A percentile compares a stretch with the other conserved stretches of the same genome.
Conservation (phyloP, 2,888 invertebrate genomes). For the Eilema depressum region DNA sequence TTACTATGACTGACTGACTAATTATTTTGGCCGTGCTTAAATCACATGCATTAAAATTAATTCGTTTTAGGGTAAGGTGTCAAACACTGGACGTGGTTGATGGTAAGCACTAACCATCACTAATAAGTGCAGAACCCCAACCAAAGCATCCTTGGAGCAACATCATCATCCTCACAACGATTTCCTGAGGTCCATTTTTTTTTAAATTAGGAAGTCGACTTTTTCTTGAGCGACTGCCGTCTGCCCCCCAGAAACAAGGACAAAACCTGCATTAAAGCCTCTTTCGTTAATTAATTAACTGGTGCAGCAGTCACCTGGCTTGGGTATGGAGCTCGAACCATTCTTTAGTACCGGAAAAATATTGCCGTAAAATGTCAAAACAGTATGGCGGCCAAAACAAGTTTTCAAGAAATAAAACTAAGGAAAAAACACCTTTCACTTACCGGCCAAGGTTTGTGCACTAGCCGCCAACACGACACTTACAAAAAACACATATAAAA, state of each 20-base stretch:
- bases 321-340: too few relatives aligned
- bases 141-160: neutral
- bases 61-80: neutral
- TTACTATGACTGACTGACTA: too few relatives aligned
- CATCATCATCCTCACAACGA: too few relatives aligned
- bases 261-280: too few relatives aligned
- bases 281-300: too few relatives aligned
- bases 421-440: constrained; percentile 77
- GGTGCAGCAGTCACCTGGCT: too few relatives aligned
- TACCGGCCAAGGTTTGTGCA: constrained; percentile 80
- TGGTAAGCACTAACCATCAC: neutral
- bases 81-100: neutral
- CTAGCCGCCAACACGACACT: constrained; percentile 65
- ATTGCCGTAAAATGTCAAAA: constrained; percentile 12
- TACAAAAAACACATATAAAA: constrained; percentile 60
- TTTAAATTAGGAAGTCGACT: too few relatives aligned
- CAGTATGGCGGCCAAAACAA: constrained; percentile 41
- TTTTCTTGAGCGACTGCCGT: too few relatives aligned
- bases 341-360: constrained; percentile 3
- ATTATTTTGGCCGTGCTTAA: too few relatives aligned
- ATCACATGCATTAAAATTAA: too few relatives aligned
- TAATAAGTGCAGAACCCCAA: neutral
- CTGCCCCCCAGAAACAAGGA: too few relatives aligned
- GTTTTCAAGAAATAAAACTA: constrained; percentile 27
- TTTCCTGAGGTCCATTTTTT: too few relatives aligned